These are phyloP conservation scores for Leptocoma aspasia DNA, from an alignment of 2,113 vertebrate species.

Conservation along the genomic window DNA sequence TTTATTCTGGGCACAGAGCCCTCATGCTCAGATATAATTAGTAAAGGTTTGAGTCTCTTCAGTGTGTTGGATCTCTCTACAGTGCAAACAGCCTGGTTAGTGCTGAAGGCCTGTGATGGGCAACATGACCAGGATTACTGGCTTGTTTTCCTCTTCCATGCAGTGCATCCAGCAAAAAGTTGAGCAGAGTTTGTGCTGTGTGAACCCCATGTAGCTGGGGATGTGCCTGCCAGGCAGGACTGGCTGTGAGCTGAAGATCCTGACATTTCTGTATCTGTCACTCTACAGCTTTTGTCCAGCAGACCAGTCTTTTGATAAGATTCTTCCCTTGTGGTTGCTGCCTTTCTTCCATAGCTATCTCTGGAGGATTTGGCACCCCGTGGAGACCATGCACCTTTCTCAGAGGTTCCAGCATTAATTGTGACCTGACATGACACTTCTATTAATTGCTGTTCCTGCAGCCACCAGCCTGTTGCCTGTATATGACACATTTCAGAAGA, in stretches of 20 bases:
- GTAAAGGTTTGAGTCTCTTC: constrained; percentile 31
- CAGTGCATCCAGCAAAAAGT: not conserved
- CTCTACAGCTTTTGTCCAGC: not conserved
- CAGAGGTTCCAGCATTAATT: not conserved
- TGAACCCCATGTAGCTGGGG: not conserved
- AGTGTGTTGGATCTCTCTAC: not conserved
- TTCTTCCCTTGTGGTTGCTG: not conserved
- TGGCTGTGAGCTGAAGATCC: not conserved
- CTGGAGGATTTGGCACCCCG: not conserved
- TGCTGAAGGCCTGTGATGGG: not conserved
- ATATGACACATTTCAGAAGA: not conserved
- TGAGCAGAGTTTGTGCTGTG: not conserved
- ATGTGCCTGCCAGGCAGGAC: not conserved
- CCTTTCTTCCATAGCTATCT: not conserved
- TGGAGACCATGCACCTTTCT: not conserved
- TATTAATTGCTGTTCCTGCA: not conserved
- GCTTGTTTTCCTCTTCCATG: not conserved
- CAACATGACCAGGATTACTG: not conserved
- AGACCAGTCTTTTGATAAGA: not conserved
- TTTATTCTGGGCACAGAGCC: constrained; percentile 57
- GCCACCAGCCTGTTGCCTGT: not conserved
- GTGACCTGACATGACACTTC: not conserved
- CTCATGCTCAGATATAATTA: constrained; percentile 32
- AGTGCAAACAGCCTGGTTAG: not conserved
- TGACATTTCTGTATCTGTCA: not conserved